phyloP scores from a whole-genome alignment of 2,113 vertebrate species.

The Hippocampus mohnikei region DNA sequence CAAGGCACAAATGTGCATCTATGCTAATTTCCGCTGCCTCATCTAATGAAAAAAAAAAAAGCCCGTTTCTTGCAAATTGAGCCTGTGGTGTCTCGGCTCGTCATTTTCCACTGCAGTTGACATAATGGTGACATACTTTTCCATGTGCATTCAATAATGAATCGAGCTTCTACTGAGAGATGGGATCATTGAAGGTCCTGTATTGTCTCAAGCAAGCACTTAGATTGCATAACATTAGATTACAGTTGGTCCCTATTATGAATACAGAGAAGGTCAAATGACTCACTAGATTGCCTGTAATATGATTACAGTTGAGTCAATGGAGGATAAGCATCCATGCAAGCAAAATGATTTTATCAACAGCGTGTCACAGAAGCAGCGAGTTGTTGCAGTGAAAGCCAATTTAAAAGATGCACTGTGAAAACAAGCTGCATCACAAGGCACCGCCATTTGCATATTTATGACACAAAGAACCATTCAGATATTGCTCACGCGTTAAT shows the following conservation, averaged over 20 bases:
- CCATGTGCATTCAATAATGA: conserved; percentile 19
- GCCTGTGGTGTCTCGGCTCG: neutral
- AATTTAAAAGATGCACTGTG: conserved; percentile 39
- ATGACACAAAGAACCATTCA: conserved; percentile 31
- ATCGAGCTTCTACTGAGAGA: conserved; percentile 25
- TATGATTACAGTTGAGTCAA: conserved; percentile 63
- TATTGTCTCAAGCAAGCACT: conserved; percentile 35
- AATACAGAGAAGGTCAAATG: conserved; percentile 67
- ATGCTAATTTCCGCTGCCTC: conserved; percentile 22
- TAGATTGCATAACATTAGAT: conserved; percentile 61
- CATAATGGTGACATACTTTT: conserved; percentile 1
- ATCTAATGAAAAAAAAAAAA: conserved; percentile 28
- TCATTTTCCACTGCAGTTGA: neutral
- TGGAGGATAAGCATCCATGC: conserved; percentile 53
- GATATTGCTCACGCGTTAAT: conserved; percentile 43
- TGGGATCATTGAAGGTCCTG: conserved; percentile 40
- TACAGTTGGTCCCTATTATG: conserved; percentile 48
- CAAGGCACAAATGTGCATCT: conserved; percentile 33
- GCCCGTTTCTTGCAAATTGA: conserved; percentile 9
- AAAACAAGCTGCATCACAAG: conserved; percentile 47
- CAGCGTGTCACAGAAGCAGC: conserved; percentile 35
- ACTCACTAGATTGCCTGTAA: conserved; percentile 57
- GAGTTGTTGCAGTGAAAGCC: conserved; percentile 38
- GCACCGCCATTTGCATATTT: conserved; percentile 50
- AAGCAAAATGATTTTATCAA: conserved; percentile 54